Evolutionary conservation across 2,888 invertebrate species (phyloP), one percentile per base, ranked within the genome.

Genomic region (Apodemia duryi): DNA sequence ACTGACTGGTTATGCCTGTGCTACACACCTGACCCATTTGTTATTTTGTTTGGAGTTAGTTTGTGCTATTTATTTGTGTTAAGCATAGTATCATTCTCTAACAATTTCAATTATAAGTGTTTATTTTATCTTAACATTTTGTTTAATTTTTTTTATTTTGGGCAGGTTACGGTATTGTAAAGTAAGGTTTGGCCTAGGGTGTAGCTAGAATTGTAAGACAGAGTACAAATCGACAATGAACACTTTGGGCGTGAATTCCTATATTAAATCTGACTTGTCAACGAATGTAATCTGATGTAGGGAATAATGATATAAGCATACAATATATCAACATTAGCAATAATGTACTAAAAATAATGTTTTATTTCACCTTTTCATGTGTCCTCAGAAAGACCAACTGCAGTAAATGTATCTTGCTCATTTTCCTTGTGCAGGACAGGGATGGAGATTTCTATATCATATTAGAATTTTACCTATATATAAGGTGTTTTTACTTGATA

Each of bases 281-380:
- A 92, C 92, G 92, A 92, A 92, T 92, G 90, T 92, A 92, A 92
- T 92, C 92, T 89, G 92, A 88, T 78, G 91, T 92, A 92, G 92
- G 88, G 77, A 86, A 88, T 91, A 90, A 86, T 86, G 83, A 88
- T 86, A 79, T 85, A 90, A 89, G 87, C 89, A 90, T 90, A 91
- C 92, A 92, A 92, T 92, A 91, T 88, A 91, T 88, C 87, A 88
- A 88, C 86, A 88, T 91, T 92, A 92, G 92, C 92, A 92, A 92
- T 92, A 92, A 92, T 92, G 87, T 83, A 83, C 80, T 82, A 73
- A 73, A 69, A 76, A 75, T 75, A 75, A 66, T 76, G 71, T 76
- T 76, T 76, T 65, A 76, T 76, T 76, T 76, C 67, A 68, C 65
- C 67, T 64, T 66, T 63, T 64, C 51, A 13, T 21, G 41, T 49